phyloP scores from a whole-genome alignment of 2,113 vertebrate genomes.

The Pygoscelis antarcticus region DNA sequence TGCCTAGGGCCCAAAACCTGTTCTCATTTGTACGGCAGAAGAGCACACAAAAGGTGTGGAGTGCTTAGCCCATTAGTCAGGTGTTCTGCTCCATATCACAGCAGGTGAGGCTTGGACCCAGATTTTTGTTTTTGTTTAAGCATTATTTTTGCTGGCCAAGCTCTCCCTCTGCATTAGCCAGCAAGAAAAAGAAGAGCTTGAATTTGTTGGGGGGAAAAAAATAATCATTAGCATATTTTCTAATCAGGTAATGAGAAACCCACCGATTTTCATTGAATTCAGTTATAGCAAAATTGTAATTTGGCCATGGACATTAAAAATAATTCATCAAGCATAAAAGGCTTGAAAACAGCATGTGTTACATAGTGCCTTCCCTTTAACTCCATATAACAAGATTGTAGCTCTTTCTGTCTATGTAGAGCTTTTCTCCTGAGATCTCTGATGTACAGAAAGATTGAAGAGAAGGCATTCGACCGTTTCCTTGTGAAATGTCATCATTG shows the following conservation, averaged over 20 bases:
- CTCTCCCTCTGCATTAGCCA: not conserved
- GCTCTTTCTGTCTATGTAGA: not conserved
- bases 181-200: not conserved
- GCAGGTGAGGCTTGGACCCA: not conserved
- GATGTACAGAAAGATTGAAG: not conserved
- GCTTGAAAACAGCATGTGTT: not conserved
- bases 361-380: not conserved
- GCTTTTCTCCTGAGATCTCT: not conserved
- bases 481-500: constrained; percentile 15
- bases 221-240: not conserved
- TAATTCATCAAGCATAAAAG: not conserved
- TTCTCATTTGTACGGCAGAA: not conserved
- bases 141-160: not conserved
- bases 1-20: not conserved
- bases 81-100: not conserved
- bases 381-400: not conserved
- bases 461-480: not conserved
- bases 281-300: not conserved
- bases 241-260: not conserved
- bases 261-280: not conserved
- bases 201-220: not conserved
- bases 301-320: not conserved
- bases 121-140: not conserved
- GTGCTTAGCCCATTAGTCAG: not conserved
- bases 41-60: not conserved